These are phyloP conservation scores for Platichthys stellatus DNA, from an alignment of 2,113 vertebrate genomes.

Conservation along the genomic window DNA sequence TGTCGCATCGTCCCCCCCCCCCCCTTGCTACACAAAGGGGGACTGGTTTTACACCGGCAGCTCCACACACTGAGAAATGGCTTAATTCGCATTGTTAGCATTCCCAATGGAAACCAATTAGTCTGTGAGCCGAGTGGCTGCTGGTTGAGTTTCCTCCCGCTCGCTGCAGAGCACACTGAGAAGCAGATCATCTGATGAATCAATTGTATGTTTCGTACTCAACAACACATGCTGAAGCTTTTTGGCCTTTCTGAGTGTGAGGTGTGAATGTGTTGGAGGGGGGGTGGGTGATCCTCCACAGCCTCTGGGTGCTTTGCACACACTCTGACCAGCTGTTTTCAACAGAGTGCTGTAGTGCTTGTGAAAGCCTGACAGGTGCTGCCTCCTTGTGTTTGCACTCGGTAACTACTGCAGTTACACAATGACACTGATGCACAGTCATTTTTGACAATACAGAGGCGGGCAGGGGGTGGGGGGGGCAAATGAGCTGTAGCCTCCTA, in stretches of 20 bases:
- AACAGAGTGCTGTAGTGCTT: conserved; percentile 17
- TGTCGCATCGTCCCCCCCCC: neutral
- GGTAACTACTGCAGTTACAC: conserved; percentile 47
- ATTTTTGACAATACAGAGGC: conserved; percentile 8
- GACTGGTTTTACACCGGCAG: conserved; percentile 13
- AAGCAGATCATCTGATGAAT: conserved; percentile 2
- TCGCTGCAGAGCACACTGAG: neutral
- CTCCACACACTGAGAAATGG: conserved; percentile 35
- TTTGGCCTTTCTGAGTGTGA: conserved; percentile 4
- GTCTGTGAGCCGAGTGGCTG: conserved; percentile 28
- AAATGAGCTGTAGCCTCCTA: conserved; percentile 2
- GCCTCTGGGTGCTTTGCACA: conserved; percentile 55
- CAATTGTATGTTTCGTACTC: neutral
- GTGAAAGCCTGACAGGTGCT: conserved; percentile 64
- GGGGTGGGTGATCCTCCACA: conserved; percentile 35
- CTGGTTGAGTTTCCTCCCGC: conserved; percentile 17
- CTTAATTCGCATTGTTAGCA: conserved; percentile 40
- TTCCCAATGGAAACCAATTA: conserved; percentile 55
- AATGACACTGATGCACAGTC: conserved; percentile 13
- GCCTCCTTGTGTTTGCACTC: conserved; percentile 69
- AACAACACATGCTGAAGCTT: too few relatives aligned
- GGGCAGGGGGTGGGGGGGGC: too few relatives aligned
- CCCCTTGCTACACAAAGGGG: conserved; percentile 9
- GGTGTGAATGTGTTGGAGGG: neutral
- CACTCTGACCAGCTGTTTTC: conserved; percentile 62